Evolutionary conservation across 2,797 vertebrate genomes (phyloP).

Genomic region (Lophius americanus): DNA sequence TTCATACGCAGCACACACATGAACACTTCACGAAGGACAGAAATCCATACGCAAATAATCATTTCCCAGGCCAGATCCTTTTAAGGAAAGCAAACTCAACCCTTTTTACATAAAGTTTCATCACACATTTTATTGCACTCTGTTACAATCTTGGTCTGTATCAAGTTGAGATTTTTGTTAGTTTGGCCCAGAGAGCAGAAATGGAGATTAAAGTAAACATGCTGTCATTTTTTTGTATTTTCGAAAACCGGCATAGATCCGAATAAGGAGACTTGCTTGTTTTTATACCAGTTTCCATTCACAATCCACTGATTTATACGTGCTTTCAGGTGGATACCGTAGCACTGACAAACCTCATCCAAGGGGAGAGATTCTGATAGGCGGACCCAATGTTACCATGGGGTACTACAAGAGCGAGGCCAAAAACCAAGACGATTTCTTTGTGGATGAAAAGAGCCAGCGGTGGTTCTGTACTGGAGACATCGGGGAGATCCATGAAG

Average conservation of each 20-base stretch:
- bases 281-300: neutral
- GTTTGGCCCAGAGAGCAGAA: conserved; percentile 13
- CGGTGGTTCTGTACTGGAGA: conserved; percentile 96
- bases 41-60: conserved; percentile 8
- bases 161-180: conserved; percentile 26
- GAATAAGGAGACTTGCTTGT: neutral
- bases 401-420: conserved; percentile 92
- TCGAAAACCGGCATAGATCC: neutral
- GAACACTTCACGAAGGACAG: conserved; percentile 5
- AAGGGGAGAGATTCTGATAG: conserved; percentile 93
- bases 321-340: conserved; percentile 87
- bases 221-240: neutral
- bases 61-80: conserved; percentile 44
- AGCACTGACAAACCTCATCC: conserved; percentile 91
- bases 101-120: conserved; percentile 12
- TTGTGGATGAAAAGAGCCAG: conserved; percentile 88
- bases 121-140: conserved; percentile 43
- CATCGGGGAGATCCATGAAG: conserved; percentile 91
- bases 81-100: conserved; percentile 53
- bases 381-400: conserved; percentile 92
- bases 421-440: conserved; percentile 87
- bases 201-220: conserved; percentile 22
- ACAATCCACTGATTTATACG: neutral
- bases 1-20: neutral
- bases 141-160: conserved; percentile 33